These are phyloP conservation scores for Lasiurus cinereus DNA, from an alignment of 2,113 vertebrate species.

Conservation along the genomic window DNA sequence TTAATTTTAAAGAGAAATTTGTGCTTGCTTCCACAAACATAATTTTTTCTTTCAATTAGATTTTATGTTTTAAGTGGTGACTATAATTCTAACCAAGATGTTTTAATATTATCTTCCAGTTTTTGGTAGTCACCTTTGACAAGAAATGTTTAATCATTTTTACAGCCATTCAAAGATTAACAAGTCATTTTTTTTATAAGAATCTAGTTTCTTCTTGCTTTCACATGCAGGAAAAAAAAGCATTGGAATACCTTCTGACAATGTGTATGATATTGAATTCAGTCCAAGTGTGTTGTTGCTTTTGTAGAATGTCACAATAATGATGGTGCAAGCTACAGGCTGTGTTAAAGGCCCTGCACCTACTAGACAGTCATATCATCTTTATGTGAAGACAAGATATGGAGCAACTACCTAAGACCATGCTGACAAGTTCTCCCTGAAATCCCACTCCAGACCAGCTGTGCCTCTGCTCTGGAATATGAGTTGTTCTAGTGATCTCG, in stretches of 20 bases:
- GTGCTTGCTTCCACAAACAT: not conserved
- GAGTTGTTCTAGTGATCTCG: not conserved
- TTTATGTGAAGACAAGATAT: not conserved
- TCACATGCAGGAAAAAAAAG: not conserved
- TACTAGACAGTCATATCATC: accelerated
- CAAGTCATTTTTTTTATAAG: not conserved
- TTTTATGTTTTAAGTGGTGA: not conserved
- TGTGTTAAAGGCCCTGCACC: not conserved
- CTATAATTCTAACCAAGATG: not conserved
- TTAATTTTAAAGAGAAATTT: slow-evolving; percentile 21
- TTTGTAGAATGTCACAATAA: not conserved
- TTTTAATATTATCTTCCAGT: not conserved
- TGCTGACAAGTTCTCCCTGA: not conserved
- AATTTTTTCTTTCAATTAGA: not conserved
- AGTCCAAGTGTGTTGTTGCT: not conserved
- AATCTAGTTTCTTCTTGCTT: slow-evolving; percentile 7
- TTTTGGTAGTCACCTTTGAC: not conserved
- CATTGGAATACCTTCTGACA: not conserved
- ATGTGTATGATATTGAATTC: not conserved
- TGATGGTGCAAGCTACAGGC: not conserved
- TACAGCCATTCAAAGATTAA: not conserved
- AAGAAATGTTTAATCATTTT: slow-evolving; percentile 31
- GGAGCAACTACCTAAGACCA: not conserved
- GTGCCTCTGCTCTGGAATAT: not conserved
- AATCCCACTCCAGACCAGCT: not conserved